Percentiles rank a stretch among this genome's conserved stretches.
Conservation (phyloP, 1,140 invertebrate genomes). For the Eupeodes corollae region DNA sequence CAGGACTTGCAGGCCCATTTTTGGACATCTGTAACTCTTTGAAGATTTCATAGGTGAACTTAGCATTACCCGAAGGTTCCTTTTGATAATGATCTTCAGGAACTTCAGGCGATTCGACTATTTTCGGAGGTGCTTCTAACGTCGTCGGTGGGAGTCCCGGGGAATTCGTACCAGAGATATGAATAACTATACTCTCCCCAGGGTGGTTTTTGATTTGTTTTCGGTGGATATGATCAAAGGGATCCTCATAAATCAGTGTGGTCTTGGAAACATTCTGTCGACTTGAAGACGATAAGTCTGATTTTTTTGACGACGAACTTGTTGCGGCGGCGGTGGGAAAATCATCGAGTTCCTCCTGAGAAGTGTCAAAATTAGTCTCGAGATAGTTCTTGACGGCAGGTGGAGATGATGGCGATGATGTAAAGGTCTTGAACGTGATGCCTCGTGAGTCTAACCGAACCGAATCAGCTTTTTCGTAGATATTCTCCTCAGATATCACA, state of each 20-base stretch:
- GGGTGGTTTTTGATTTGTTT: neutral
- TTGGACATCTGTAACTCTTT: no score
- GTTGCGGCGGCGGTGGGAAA: neutral
- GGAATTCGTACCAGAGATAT: no score
- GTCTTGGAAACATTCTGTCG: neutral
- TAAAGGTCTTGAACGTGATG: slow-evolving; percentile 5
- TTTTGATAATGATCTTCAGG: no score
- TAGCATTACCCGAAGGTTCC: no score
- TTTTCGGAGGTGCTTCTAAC: no score
- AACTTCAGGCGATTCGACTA: no score
- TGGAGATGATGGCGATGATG: no score
- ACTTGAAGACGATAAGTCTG: neutral
- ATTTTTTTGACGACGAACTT: neutral
- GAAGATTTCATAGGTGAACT: no score
- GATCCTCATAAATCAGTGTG: neutral
- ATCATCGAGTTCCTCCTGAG: neutral
- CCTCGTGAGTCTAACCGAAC: neutral
- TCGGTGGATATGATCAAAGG: neutral
- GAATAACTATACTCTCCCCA: neutral
- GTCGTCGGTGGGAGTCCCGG: no score
- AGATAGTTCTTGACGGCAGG: neutral
- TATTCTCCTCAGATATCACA: neutral
- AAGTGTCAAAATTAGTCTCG: slow-evolving; percentile 3
- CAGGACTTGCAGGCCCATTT: neutral
- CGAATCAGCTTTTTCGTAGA: slow-evolving; percentile 3